phyloP scores from a whole-genome alignment of 1,140 invertebrate species.

The Drosophila ohnishii region DNA sequence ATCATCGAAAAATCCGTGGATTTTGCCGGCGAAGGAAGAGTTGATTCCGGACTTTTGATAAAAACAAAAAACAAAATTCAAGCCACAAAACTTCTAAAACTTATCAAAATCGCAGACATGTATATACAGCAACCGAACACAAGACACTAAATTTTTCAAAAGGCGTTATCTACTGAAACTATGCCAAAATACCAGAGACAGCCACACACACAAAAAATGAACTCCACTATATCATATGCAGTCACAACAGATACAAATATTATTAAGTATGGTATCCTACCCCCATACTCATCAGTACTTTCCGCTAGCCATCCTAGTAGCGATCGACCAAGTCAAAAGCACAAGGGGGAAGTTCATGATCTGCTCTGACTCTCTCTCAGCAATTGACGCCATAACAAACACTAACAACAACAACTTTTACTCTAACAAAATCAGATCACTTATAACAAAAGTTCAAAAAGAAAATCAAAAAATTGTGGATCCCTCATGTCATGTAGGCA shows the following conservation, averaged over 20 bases:
- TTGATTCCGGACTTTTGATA: no score
- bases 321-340: conserved; percentile 14
- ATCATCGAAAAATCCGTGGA: no score
- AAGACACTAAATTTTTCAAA: not conserved
- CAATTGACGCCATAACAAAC: no score
- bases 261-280: conserved; percentile 2
- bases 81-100: no score
- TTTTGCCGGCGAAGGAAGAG: no score
- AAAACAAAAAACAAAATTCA: not conserved
- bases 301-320: conserved; percentile 8
- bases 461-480: no score
- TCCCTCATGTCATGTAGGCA: not conserved
- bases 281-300: conserved; percentile 13
- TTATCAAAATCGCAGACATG: not conserved
- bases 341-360: conserved; percentile 13
- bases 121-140: not conserved
- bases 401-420: no score
- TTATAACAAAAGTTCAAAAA: no score
- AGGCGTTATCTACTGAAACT: not conserved
- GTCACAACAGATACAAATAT: not conserved
- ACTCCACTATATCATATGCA: no score
- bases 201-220: no score
- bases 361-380: conserved; percentile 4
- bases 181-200: no score
- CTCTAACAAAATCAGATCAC: no score